Base-by-base conservation (phyloP, 1,140 invertebrate genomes). In the Sweltsa coloradensis region DNA sequence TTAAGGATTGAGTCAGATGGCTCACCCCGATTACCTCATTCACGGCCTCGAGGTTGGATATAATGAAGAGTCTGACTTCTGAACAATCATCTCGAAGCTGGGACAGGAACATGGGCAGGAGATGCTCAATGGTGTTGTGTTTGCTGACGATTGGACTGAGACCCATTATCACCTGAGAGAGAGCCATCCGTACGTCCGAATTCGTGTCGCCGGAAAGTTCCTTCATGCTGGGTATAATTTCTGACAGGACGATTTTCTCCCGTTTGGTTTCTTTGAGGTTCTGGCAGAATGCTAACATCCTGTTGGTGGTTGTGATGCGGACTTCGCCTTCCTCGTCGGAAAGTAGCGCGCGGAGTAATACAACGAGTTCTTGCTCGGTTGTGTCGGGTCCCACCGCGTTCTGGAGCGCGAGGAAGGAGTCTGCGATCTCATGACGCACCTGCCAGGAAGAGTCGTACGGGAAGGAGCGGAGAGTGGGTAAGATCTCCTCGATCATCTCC, bases 41-140 rank as follows among this genome's bases (percentile, higher is more conserved):
- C 1, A 97, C 92, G 66, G 94, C 98, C 68, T 98, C 94, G 57
- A 99, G 71, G 70, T 97, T 98, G 22, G 95, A 99, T 60, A 99
- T 99, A 52, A 99, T 99, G 65, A 99, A 99, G 7, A 99, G 72
- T 50, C 97, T 76, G 23, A 99, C 97, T 75, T 99, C 97, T 0
- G 97, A 91, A 67, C 94, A 99, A 64, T 99, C 96, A 66, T 99
- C 97, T 73, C 97, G 98, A 1, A 99, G 72, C 68, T 99, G 95
- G 25, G 83, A 87, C 24, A 99, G 75, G 70, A 99, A 99, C 48
- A 99, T 63, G 0, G 97, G 97, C 53, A 99, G 71, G 14, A 99
- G 73, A 66, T 99, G 94, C 62, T 98, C 94, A 41, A 99, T 86
- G 11, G 97, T 99, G 68, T 95, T 95, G 58, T 95, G 85, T 61